Percentiles rank a stretch among this genome's conserved stretches.
Conservation (phyloP, 2,888 invertebrate genomes). For the Patella ulyssiponensis region DNA sequence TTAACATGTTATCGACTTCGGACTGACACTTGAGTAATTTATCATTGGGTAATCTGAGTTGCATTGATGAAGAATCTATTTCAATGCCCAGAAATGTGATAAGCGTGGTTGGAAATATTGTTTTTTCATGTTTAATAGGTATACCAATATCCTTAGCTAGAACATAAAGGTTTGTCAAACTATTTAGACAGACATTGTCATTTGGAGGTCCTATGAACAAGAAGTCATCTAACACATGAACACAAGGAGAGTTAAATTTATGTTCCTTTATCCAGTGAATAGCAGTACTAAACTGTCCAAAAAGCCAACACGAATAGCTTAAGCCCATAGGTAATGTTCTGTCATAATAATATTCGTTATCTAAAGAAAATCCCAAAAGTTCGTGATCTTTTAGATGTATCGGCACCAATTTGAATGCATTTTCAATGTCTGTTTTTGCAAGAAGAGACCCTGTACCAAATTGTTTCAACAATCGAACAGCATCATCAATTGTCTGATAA, state of each 20-base stretch:
- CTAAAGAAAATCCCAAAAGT: constrained; percentile 1
- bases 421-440: too few relatives aligned
- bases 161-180: background rate
- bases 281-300: background rate
- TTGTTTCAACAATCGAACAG: too few relatives aligned
- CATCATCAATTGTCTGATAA: too few relatives aligned
- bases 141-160: background rate
- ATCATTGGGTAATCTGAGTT: background rate
- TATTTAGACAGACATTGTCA: background rate
- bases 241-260: background rate
- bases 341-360: constrained; percentile 1
- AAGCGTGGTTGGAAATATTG: background rate
- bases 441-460: too few relatives aligned
- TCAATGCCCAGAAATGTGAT: background rate
- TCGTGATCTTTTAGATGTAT: constrained; percentile 6
- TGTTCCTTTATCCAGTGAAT: constrained; percentile 10
- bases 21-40: background rate
- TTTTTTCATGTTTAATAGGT: background rate
- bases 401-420: constrained; percentile 17
- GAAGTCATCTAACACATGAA: background rate
- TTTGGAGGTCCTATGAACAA: background rate
- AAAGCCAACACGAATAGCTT: constrained; percentile 13
- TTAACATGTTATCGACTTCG: background rate
- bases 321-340: constrained; percentile 8
- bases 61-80: background rate